Evolutionary conservation across 1,140 invertebrate genomes (phyloP).

Genomic region (Belonocnema kinseyi): DNA sequence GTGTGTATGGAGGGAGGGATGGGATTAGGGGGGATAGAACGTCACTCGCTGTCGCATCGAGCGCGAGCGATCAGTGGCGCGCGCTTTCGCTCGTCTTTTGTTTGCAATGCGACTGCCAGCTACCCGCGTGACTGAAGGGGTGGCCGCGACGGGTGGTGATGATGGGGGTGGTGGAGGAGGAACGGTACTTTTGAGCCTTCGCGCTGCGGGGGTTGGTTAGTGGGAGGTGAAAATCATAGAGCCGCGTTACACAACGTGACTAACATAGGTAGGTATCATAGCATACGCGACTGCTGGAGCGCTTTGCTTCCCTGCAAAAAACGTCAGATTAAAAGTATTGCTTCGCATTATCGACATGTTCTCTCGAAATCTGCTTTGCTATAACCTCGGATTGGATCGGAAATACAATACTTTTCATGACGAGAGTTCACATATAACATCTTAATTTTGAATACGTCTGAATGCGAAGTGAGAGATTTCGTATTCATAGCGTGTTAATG

Average conservation of each 20-base stretch:
- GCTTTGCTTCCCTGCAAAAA: no score
- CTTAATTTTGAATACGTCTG: no score
- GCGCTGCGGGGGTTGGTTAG: constrained; percentile 40
- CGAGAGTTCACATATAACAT: no score
- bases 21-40: constrained; percentile 52
- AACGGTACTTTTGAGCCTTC: constrained; percentile 30
- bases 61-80: constrained; percentile 72
- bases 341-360: no score
- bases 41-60: constrained; percentile 73
- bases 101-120: constrained; percentile 71
- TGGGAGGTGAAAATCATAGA: constrained; percentile 59
- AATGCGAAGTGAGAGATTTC: no score
- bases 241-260: constrained; percentile 65
- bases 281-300: neutral
- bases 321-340: no score
- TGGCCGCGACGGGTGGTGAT: constrained; percentile 52
- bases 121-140: constrained; percentile 42
- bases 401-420: no score
- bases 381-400: no score
- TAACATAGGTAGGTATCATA: constrained; percentile 42
- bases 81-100: constrained; percentile 72
- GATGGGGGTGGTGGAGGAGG: constrained; percentile 38
- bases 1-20: constrained; percentile 35
- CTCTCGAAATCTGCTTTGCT: no score
- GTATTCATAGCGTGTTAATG: no score